Conservation (phyloP, 2,888 invertebrate genomes). For the Operophtera brumata region DNA sequence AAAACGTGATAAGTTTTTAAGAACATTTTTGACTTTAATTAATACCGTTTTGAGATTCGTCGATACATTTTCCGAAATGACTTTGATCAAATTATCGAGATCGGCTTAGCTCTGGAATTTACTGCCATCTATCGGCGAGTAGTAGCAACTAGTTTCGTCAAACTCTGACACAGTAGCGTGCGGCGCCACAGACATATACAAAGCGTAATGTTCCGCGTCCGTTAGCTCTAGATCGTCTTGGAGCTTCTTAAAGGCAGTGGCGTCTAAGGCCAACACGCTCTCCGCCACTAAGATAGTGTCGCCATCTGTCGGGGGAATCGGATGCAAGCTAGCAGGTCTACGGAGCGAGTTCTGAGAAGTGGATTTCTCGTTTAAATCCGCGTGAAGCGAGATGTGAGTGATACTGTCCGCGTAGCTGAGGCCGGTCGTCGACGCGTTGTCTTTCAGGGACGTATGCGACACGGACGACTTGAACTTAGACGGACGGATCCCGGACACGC, state of each 20-base stretch:
- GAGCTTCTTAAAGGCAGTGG: slow-evolving; percentile 61
- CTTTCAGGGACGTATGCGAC: slow-evolving; percentile 69
- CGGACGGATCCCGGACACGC: slow-evolving; percentile 81
- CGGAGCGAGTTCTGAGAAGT: slow-evolving; percentile 58
- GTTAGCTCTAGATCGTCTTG: slow-evolving; percentile 85
- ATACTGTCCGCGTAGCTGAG: slow-evolving; percentile 80
- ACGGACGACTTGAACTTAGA: slow-evolving; percentile 67
- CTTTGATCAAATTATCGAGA: background rate
- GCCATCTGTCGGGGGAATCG: slow-evolving; percentile 75
- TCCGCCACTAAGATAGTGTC: slow-evolving; percentile 82
- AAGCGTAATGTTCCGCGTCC: slow-evolving; percentile 92
- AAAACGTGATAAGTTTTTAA: background rate
- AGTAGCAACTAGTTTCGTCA: slow-evolving; percentile 93
- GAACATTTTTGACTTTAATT: no score
- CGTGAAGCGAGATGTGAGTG: slow-evolving; percentile 85
- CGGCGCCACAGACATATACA: slow-evolving; percentile 92
- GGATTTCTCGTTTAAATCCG: slow-evolving; percentile 67
- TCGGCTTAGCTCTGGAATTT: slow-evolving; percentile 74
- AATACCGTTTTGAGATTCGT: background rate
- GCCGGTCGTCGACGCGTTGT: slow-evolving; percentile 62
- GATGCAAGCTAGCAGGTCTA: slow-evolving; percentile 53
- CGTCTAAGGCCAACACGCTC: slow-evolving; percentile 73
- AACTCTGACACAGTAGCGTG: slow-evolving; percentile 93
- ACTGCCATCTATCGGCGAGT: slow-evolving; percentile 90
- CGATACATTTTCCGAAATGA: background rate